Base-by-base conservation (phyloP, 2,113 vertebrate species). In the Panthera tigris region DNA sequence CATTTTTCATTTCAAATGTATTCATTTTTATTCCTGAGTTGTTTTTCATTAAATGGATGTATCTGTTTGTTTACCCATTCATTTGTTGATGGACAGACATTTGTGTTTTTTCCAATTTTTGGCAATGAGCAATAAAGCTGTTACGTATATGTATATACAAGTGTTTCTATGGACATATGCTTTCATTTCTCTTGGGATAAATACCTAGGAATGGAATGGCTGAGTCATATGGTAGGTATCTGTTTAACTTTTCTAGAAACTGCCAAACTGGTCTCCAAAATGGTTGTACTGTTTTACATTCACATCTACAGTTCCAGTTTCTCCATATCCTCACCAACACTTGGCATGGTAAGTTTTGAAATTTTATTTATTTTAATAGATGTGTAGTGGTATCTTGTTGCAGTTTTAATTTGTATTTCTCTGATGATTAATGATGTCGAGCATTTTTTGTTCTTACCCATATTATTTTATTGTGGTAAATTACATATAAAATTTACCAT, bases 171-270 rank as follows among this genome's bases (percentile, higher is more conserved):
- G 81, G 50, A 61, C 81, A 86, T 63, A 80, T 50, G 41, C 63
- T 79, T 91, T 95, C 18, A 21, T 86, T 91, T 95, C 39, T 69
- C 23, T 91, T 63, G 71, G 39, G 39, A 25, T 91, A 80, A 91
- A 91, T 50, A 95, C 94, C 81, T 80, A 91, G 39, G 39, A 82
- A 15, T 57, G 31, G 23, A 91, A 65, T 80, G 19, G 6, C 52
- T 91, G 19, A 45, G 63, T 95, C 63, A 92, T 86, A 63, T 92
- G 94, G 73, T 95, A 91, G 89, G 31, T 71, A 80, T 89, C 31
- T 89, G 50, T 91, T 80, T 73, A 92, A 87, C 14, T 63, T 87
- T 73, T 73, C 74, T 79, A 81, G 82, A 91, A 61, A 80, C 50
- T 87, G 73, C 65, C 63, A 95, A 71, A 87, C 50, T 92, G 27